A percentile compares a stretch with the other conserved stretches of the same genome.
Conservation (phyloP, 2,113 vertebrate species). For the Dasyprocta punctata region DNA sequence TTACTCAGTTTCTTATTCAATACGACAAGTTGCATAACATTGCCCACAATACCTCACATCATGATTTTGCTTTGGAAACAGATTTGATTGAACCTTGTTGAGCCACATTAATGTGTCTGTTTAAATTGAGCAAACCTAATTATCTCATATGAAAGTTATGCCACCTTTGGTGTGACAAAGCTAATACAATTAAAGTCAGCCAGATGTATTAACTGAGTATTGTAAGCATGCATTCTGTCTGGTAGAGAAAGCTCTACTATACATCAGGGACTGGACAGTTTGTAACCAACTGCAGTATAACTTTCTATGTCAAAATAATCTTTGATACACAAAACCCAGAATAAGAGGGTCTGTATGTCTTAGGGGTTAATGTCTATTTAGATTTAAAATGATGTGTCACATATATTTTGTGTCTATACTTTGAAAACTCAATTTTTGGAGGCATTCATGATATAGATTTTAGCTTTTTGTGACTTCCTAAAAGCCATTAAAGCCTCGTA, state of each 20-base stretch:
- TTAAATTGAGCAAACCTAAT: constrained; percentile 89
- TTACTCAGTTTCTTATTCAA: constrained; percentile 82
- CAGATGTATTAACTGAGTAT: constrained; percentile 84
- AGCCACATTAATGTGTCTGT: constrained; percentile 87
- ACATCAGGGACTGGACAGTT: constrained; percentile 79
- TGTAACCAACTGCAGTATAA: constrained; percentile 66
- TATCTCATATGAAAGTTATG: constrained; percentile 88
- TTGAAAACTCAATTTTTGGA: constrained; percentile 38
- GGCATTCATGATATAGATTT: background rate
- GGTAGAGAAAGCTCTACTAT: constrained; percentile 78
- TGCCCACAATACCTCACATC: constrained; percentile 86
- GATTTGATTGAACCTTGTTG: constrained; percentile 88
- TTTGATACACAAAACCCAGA: background rate
- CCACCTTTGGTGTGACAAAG: constrained; percentile 87
- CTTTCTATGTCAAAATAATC: constrained; percentile 29
- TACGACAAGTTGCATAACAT: constrained; percentile 85
- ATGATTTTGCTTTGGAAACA: constrained; percentile 86
- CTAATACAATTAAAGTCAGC: constrained; percentile 87
- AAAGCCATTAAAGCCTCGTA: background rate
- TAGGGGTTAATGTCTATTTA: background rate
- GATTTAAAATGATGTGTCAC: background rate
- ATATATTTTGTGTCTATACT: background rate
- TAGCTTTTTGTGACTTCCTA: background rate
- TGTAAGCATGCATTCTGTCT: constrained; percentile 83
- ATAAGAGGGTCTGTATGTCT: background rate